Evolutionary conservation across 2,797 vertebrate species (phyloP), one percentile per base, ranked within the genome.

Genomic region (Rhyacichthys aspro): DNA sequence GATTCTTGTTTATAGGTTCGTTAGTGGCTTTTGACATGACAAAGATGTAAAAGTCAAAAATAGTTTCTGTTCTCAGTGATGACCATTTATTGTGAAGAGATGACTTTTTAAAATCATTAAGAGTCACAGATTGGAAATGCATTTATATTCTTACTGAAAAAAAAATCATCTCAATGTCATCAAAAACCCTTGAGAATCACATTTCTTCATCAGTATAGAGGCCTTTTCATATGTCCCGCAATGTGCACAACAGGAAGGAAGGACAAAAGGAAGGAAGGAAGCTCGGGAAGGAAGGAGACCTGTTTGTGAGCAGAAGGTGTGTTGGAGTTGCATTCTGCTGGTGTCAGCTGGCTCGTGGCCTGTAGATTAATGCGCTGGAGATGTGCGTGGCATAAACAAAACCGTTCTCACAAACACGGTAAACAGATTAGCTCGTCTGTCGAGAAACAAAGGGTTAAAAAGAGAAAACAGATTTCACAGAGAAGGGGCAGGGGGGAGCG

Each of bases 381-480:
- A 59, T 71, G 76, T 81, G 72, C 69, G 43, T 50, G 70, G 67
- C 32, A 38, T 77, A 87, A 86, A 89, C 83, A 89, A 89, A 88
- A 82, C 75, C 82, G 47, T 73, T 73, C 80, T 79, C 80, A 81
- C 83, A 86, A 86, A 88, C 83, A 79, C 70, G 82, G 55, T 87
- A 89, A 89, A 89, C 88, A 90, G 89, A 90, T 90, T 89, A 89
- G 84, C 79, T 85, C 59, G 81, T 89, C 87, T 86, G 81, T 71
- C 15, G 70, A 84, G 85, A 89, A 88, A 91, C 88, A 90, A 91
- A 91, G 86, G 80, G 87, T 87, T 88, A 87, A 85, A 50, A 70
- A 86, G 78, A 88, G 88, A 92, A 90, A 88, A 87, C 82, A 78
- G 83, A 91, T 91, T 91, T 92, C 91, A 91, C 88, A 88, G 83